Percentiles rank a stretch among this genome's conserved stretches.
Evolutionary conservation across 2,888 invertebrate genomes (phyloP).

Genomic region (Argyresthia goedartella): DNA sequence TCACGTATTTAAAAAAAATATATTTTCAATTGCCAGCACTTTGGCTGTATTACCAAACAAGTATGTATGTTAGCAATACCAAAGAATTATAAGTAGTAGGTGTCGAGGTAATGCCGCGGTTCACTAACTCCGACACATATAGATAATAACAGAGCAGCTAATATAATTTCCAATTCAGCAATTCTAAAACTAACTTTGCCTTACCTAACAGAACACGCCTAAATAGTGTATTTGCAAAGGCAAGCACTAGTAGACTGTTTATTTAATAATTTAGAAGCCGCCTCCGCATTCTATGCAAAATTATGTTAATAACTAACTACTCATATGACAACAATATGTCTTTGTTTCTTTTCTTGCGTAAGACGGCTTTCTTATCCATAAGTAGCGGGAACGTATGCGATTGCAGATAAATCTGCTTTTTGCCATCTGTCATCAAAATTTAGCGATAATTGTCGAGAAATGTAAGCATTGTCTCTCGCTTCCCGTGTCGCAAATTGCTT

Average conservation of each 20-base stretch:
- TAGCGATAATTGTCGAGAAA: background rate
- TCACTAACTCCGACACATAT: background rate
- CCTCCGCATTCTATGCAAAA: conserved; percentile 5
- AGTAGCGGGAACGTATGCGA: background rate
- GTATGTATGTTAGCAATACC: no score
- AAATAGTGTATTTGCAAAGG: no score
- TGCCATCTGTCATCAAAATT: conserved; percentile 11
- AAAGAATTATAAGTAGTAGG: no score
- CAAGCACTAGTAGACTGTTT: background rate
- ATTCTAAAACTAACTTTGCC: background rate
- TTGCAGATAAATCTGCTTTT: conserved; percentile 13
- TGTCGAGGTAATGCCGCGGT: no score
- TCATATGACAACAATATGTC: conserved; percentile 23
- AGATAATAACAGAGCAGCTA: background rate
- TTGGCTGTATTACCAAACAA: no score
- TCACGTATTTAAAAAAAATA: no score
- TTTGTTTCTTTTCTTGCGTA: conserved; percentile 19
- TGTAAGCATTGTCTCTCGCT: background rate
- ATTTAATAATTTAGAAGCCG: conserved; percentile 1
- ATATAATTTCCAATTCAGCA: background rate
- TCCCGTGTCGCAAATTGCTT: no score
- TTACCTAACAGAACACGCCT: background rate
- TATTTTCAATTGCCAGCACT: no score
- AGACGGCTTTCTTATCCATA: background rate
- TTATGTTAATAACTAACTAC: background rate